These are phyloP conservation scores for Drosophila navojoa DNA, from an alignment of 1,140 invertebrate genomes.

Conservation along the genomic window DNA sequence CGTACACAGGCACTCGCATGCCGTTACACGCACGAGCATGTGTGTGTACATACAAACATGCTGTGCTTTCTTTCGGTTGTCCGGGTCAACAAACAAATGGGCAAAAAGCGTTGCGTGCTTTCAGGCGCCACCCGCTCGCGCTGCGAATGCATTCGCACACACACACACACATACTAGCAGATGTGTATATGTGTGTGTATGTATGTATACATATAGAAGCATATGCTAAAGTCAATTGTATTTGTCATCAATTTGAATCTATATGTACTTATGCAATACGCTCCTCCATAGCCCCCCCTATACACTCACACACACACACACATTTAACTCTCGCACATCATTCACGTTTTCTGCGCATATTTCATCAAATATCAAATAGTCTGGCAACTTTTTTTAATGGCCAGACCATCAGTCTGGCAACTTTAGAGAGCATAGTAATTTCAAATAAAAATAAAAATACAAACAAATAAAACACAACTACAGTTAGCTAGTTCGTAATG, in stretches of 20 bases:
- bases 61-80: conserved; percentile 33
- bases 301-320: background rate
- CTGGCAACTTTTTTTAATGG: conserved; percentile 7
- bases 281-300: background rate
- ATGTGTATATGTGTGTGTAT: background rate
- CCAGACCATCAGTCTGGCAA: conserved; percentile 17
- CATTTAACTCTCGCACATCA: background rate
- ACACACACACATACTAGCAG: conserved; percentile 5
- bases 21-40: background rate
- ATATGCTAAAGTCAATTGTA: background rate
- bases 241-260: background rate
- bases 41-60: conserved; percentile 36
- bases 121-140: conserved; percentile 31
- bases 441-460: background rate
- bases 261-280: conserved; percentile 2
- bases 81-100: conserved; percentile 56
- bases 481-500: too few relatives aligned
- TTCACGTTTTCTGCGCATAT: background rate
- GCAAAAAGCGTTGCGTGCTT: conserved; percentile 57
- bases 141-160: conserved; percentile 18
- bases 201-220: background rate
- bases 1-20: background rate
- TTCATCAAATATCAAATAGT: conserved; percentile 6
- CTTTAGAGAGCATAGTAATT: background rate
- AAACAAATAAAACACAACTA: background rate